A percentile compares a stretch with the other conserved stretches of the same genome.
phyloP scores from a whole-genome alignment of 1,140 invertebrate genomes.

The Nixonia krombeini region DNA sequence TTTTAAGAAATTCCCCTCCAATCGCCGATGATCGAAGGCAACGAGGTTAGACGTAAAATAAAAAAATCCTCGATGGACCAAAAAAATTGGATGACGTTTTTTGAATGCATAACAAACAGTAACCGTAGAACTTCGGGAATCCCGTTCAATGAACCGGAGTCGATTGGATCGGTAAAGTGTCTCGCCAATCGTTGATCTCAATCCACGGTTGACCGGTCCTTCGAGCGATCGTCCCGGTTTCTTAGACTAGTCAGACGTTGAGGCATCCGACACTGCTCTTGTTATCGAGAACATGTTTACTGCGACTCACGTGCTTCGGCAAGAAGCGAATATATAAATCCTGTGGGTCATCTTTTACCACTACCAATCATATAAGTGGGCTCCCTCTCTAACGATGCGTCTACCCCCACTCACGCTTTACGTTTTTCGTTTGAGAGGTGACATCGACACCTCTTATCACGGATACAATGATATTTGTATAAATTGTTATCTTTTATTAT shows the following conservation, averaged over 20 bases:
- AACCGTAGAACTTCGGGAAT: too few relatives aligned
- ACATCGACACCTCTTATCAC: not conserved
- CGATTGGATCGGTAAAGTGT: slow-evolving; percentile 1
- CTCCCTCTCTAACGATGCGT: not conserved
- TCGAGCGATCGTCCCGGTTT: slow-evolving; percentile 6
- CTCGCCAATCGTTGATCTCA: slow-evolving; percentile 3
- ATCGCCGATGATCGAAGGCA: too few relatives aligned
- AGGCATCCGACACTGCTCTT: slow-evolving; percentile 5
- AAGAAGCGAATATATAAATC: not conserved
- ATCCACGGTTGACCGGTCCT: slow-evolving; percentile 10
- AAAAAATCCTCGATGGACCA: too few relatives aligned
- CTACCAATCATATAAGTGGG: not conserved
- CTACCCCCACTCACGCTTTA: not conserved
- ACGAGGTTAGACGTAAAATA: too few relatives aligned
- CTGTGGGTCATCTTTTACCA: not conserved
- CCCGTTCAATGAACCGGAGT: not conserved
- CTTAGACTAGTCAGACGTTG: slow-evolving; percentile 4
- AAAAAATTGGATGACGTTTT: too few relatives aligned
- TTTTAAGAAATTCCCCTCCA: too few relatives aligned
- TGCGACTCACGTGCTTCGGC: not conserved
- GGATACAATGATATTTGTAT: too few relatives aligned
- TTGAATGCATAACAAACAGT: too few relatives aligned
- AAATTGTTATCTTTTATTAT: not conserved
- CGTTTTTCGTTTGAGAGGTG: not conserved
- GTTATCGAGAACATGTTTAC: slow-evolving; percentile 3